A percentile compares a stretch with the other conserved stretches of the same genome.
These are phyloP conservation scores for Lytechinus pictus DNA, from an alignment of 35 echinoderm and acorn worm genomes.

Conservation along the genomic window DNA sequence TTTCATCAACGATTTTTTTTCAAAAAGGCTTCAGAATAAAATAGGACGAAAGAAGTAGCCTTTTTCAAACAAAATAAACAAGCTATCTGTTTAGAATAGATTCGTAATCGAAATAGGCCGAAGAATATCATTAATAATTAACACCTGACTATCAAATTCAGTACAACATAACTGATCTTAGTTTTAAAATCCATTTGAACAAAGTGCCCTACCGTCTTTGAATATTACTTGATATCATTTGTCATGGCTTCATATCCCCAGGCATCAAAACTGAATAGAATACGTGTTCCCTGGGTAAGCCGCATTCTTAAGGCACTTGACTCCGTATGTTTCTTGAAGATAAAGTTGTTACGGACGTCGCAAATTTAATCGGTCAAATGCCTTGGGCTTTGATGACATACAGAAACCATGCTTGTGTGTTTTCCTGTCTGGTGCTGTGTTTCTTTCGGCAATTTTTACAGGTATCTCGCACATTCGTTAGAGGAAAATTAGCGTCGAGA, in stretches of 20 bases:
- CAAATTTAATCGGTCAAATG: neutral
- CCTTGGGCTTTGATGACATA: neutral
- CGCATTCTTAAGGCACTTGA: neutral
- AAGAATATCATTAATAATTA: too few relatives aligned
- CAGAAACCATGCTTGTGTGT: neutral
- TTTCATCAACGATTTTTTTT: too few relatives aligned
- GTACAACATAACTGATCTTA: too few relatives aligned
- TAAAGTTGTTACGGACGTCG: neutral
- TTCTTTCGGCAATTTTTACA: neutral
- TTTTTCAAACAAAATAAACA: too few relatives aligned
- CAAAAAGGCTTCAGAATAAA: too few relatives aligned
- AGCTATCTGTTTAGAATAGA: too few relatives aligned
- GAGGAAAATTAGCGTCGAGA: neutral
- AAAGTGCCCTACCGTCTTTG: too few relatives aligned
- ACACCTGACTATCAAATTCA: too few relatives aligned
- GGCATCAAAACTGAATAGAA: neutral
- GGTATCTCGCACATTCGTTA: neutral
- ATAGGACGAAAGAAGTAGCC: too few relatives aligned
- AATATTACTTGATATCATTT: too few relatives aligned
- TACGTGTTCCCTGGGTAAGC: neutral
- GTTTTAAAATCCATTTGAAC: too few relatives aligned
- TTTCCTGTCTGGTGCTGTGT: neutral
- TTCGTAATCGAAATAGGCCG: too few relatives aligned
- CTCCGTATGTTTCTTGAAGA: neutral
- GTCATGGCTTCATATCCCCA: neutral